A percentile compares a stretch with the other conserved stretches of the same genome.
Evolutionary conservation across 2,797 vertebrate genomes (phyloP).

Genomic region (Clarias laeviceps): DNA sequence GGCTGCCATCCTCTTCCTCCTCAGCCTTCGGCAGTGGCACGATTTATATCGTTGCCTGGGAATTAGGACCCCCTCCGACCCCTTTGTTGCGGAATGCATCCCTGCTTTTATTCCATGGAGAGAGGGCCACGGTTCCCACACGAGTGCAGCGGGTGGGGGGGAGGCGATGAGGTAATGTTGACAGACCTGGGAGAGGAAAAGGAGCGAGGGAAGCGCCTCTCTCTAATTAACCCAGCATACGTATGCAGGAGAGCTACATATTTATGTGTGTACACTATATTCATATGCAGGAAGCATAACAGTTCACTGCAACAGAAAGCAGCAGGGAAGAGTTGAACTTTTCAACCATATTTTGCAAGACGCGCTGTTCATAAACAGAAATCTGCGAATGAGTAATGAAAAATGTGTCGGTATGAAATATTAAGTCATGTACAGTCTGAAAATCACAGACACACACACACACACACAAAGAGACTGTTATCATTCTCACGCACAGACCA

Average conservation of each 20-base stretch:
- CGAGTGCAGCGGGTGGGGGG: constrained; percentile 55
- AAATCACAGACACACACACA: constrained; percentile 31
- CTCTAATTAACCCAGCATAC: constrained; percentile 40
- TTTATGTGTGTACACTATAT: constrained; percentile 18
- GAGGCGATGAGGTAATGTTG: constrained; percentile 78
- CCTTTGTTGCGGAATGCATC: constrained; percentile 81
- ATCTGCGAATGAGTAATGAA: constrained; percentile 22
- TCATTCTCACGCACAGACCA: constrained; percentile 50
- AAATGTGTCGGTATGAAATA: constrained; percentile 45
- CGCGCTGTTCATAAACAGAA: background rate
- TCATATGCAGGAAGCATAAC: background rate
- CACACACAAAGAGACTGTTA: constrained; percentile 27
- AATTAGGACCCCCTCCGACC: constrained; percentile 80
- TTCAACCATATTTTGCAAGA: background rate
- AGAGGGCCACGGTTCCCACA: constrained; percentile 86
- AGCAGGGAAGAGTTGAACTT: background rate
- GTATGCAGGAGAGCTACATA: constrained; percentile 17
- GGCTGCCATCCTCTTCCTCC: constrained; percentile 74
- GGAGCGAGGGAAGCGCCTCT: background rate
- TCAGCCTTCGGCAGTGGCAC: constrained; percentile 77
- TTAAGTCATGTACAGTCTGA: constrained; percentile 29
- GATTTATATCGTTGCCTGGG: constrained; percentile 91
- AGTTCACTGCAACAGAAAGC: background rate
- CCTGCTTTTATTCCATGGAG: constrained; percentile 84
- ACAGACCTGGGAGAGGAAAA: constrained; percentile 56